Percentiles rank a stretch among this genome's conserved stretches.
These are phyloP conservation scores for Chiloscyllium plagiosum DNA, from an alignment of 2,113 vertebrate genomes.

Conservation along the genomic window DNA sequence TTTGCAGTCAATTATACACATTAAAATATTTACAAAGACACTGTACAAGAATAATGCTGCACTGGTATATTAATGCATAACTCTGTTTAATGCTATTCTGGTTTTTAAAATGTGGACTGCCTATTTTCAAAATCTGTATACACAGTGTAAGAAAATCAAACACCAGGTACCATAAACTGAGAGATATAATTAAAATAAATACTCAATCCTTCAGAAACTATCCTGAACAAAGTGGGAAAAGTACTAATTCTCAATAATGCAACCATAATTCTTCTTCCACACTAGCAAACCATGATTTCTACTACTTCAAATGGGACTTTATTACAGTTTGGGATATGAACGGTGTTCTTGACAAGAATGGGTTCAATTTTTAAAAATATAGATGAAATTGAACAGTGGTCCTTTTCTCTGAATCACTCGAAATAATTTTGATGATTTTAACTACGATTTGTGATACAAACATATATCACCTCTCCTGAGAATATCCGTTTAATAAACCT, in stretches of 20 bases:
- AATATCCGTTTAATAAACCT: conserved; percentile 17
- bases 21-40: conserved; percentile 19
- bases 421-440: neutral
- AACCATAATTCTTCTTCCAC: neutral
- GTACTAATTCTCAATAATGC: no score
- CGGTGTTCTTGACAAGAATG: neutral
- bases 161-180: neutral
- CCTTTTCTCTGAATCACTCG: neutral
- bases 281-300: neutral
- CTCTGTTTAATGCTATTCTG: neutral
- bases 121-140: conserved; percentile 5
- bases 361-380: neutral
- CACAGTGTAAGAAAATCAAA: conserved; percentile 10
- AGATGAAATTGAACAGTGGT: neutral
- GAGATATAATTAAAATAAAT: conserved; percentile 30
- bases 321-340: neutral
- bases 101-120: neutral
- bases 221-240: neutral
- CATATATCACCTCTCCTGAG: conserved; percentile 1
- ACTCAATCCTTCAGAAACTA: conserved; percentile 6
- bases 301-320: neutral
- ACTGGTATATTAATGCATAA: conserved; percentile 21
- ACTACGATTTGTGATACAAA: neutral
- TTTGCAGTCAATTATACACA: conserved; percentile 28
- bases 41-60: neutral